These are phyloP conservation scores for silkworm (Bombyx mori) DNA, from an alignment of 1,140 invertebrate genomes.

Conservation along the genomic window DNA sequence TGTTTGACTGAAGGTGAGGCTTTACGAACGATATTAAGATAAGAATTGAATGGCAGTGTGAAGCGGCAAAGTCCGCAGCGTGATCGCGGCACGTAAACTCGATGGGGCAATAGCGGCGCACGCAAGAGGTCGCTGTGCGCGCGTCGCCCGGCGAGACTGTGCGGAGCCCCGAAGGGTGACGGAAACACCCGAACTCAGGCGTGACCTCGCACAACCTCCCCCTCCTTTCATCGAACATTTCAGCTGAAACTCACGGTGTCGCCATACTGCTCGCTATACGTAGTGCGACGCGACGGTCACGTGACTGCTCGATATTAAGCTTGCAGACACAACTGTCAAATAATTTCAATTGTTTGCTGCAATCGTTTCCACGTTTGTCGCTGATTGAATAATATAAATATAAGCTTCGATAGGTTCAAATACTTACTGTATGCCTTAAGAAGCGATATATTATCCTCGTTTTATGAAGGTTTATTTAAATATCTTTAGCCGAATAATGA, in stretches of 20 bases:
- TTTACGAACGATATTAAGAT: conserved; percentile 55
- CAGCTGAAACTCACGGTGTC: conserved; percentile 50
- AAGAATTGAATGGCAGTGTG: conserved; percentile 63
- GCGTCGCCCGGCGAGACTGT: conserved; percentile 29
- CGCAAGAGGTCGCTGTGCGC: conserved; percentile 50
- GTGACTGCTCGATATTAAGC: conserved; percentile 25
- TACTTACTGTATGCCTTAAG: too few relatives aligned
- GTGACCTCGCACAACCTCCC: conserved; percentile 58
- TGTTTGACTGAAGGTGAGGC: conserved; percentile 44
- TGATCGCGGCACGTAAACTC: conserved; percentile 54
- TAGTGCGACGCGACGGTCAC: conserved; percentile 19
- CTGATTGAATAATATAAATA: too few relatives aligned
- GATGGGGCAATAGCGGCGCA: conserved; percentile 46
- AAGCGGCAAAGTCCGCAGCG: conserved; percentile 58
- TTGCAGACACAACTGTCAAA: conserved; percentile 6
- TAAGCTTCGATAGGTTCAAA: too few relatives aligned
- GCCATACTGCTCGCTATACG: conserved; percentile 10
- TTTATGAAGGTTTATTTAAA: too few relatives aligned
- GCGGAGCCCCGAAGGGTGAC: conserved; percentile 25
- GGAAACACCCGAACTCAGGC: conserved; percentile 34
- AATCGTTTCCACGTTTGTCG: too few relatives aligned
- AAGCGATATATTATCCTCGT: too few relatives aligned
- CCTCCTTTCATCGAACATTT: conserved; percentile 44
- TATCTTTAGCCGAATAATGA: too few relatives aligned
- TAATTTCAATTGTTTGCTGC: conserved; percentile 1